A percentile compares a stretch with the other conserved stretches of the same genome.
Evolutionary conservation across 2,113 vertebrate genomes (phyloP).

Genomic region (Saguinus midas): DNA sequence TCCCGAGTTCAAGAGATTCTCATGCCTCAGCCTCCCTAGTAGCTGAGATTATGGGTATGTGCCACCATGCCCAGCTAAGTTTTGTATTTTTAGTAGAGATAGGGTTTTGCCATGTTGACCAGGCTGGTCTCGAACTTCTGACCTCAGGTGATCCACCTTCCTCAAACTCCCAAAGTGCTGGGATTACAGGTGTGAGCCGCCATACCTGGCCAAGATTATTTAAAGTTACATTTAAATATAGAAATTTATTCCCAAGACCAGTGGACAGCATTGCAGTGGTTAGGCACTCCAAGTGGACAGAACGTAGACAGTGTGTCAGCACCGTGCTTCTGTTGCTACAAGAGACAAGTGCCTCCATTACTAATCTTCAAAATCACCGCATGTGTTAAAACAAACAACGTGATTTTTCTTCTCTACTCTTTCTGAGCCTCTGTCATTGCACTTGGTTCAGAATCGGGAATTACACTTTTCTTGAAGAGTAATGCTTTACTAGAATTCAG

Average conservation of each 20-base stretch:
- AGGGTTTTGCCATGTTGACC: too few relatives aligned
- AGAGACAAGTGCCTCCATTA: not conserved
- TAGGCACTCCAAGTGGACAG: not conserved
- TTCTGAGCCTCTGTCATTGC: not conserved
- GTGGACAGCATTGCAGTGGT: not conserved
- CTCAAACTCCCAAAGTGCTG: too few relatives aligned
- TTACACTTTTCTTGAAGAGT: not conserved
- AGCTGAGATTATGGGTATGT: too few relatives aligned
- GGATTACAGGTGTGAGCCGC: too few relatives aligned
- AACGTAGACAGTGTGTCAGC: not conserved
- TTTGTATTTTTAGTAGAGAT: too few relatives aligned
- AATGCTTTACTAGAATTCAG: not conserved
- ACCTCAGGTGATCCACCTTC: too few relatives aligned
- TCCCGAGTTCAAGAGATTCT: too few relatives aligned
- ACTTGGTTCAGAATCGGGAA: not conserved
- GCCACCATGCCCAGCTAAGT: too few relatives aligned
- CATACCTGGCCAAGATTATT: too few relatives aligned
- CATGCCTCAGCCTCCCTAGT: too few relatives aligned
- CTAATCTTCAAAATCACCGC: not conserved
- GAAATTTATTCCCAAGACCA: not conserved
- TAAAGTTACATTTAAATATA: slow-evolving; percentile 8
- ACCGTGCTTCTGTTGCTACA: not conserved
- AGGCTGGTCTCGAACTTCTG: too few relatives aligned
- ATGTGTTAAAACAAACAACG: not conserved
- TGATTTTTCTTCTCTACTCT: not conserved